A percentile compares a stretch with the other conserved stretches of the same genome.
Evolutionary conservation across 2,113 vertebrate species (phyloP).

Genomic region (Archilochus colubris): DNA sequence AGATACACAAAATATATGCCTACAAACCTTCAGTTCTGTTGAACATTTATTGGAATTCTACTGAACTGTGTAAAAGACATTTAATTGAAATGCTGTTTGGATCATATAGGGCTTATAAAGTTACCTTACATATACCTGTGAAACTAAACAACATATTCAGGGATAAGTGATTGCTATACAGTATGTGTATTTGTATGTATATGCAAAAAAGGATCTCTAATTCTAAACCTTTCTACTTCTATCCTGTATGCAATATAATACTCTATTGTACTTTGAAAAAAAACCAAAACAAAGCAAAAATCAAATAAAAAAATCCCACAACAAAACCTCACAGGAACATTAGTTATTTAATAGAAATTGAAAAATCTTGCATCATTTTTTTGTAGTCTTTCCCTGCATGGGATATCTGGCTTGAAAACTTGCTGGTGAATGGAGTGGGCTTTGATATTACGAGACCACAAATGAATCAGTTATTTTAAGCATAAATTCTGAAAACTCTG

Average conservation of each 20-base stretch:
- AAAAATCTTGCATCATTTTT: background rate
- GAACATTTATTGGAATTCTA: background rate
- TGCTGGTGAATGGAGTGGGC: background rate
- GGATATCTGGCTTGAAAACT: background rate
- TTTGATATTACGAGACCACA: background rate
- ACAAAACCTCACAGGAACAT: background rate
- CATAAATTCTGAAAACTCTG: background rate
- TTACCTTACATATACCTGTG: background rate
- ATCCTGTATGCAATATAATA: background rate
- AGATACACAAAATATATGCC: background rate
- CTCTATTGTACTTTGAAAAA: background rate
- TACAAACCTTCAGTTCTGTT: background rate
- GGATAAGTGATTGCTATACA: background rate
- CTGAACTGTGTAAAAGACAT: background rate
- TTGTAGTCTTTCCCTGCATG: background rate
- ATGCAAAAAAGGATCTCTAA: background rate
- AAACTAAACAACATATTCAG: background rate
- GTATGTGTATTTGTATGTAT: background rate
- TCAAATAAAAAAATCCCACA: too few species aligned
- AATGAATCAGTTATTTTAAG: background rate
- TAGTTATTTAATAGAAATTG: background rate
- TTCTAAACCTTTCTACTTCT: background rate
- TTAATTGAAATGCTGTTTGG: background rate
- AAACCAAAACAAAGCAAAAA: too few species aligned
- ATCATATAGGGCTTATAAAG: background rate